Percentiles rank a stretch among this genome's conserved stretches.
phyloP scores from a whole-genome alignment of 2,797 vertebrate species.

The Carcharodon carcharias region DNA sequence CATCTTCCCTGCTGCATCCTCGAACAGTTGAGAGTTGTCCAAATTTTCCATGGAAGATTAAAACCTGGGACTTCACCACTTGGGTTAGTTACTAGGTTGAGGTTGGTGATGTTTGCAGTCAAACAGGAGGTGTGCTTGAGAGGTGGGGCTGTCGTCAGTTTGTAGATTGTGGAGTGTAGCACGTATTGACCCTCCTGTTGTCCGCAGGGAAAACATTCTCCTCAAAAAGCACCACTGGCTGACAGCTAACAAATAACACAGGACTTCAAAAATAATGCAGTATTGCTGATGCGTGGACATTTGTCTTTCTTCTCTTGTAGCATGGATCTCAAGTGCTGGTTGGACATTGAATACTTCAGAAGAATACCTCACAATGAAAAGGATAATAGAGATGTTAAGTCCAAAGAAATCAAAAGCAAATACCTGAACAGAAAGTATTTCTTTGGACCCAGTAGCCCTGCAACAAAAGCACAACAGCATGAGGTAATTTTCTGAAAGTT shows the following conservation, averaged over 20 bases:
- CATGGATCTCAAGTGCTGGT: conserved; percentile 78
- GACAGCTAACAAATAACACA: not conserved
- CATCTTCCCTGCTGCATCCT: too few species aligned
- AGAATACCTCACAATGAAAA: conserved; percentile 59
- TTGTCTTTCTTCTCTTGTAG: conserved; percentile 51
- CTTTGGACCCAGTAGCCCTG: conserved; percentile 77
- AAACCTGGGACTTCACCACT: too few species aligned
- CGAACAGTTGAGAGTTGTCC: too few species aligned
- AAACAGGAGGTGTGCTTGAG: not conserved
- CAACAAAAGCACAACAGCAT: conserved; percentile 66
- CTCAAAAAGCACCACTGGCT: not conserved
- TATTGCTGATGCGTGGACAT: not conserved
- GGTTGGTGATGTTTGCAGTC: not conserved
- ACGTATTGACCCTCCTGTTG: not conserved
- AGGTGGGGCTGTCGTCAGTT: not conserved
- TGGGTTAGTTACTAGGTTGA: not conserved
- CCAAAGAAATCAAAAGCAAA: conserved; percentile 62
- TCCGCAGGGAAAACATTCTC: not conserved
- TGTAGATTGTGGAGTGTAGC: not conserved
- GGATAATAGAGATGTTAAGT: conserved; percentile 59
- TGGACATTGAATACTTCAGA: conserved; percentile 77
- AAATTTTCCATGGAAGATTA: too few species aligned
- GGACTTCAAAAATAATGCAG: not conserved
- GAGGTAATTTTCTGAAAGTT: conserved; percentile 53
- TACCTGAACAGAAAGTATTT: conserved; percentile 81